Base-by-base conservation (phyloP, 2,113 vertebrate genomes). In the Oreotrochilus melanogaster region DNA sequence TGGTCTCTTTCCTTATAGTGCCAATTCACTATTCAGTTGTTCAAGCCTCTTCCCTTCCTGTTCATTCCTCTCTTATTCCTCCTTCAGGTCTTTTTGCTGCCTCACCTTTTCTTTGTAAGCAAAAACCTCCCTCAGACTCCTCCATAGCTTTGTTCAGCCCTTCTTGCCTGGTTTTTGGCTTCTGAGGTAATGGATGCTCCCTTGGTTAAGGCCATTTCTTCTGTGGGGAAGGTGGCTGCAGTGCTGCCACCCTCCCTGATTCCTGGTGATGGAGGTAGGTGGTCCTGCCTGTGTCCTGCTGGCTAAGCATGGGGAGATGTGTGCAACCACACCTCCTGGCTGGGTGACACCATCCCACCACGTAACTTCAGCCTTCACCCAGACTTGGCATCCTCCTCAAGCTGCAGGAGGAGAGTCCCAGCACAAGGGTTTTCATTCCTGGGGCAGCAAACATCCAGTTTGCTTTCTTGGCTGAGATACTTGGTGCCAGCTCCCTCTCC, bases 151-250 rank as follows among this genome's bases (percentile, higher is more conserved):
- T 91, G 13, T 42, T 88, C 45, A 74, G 45, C 23, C 16, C 16
- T 48, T 6, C n/a, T 78, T 89, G 33, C 15, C 43, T 64, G 65
- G 25, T 47, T 85, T 89, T 66, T 54, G 33, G 4, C 54, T 78
- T 81, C 73, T 58, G 75, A 78, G 16, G 19, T 57, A 28, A n/a
- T 2, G 11, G 37, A 51, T 2, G 1, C 14, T 53, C 11, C 14
- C 45, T 42, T 31, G 8, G 30, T 42, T 50, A 88, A 75, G 42
- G 42, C 9, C 5, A 2, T 24, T 78, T 62, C 42, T 57, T 13
- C 0, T 1, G 33, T 37, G 11, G 25, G 14, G 27, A 42, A 48
- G 6, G 60, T 47, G 42, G 24, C 42, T 3, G 0, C 0, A 2
- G 57, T 64, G 62, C 57, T 65, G 33, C 43, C 2, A 1, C 23